phyloP scores from a whole-genome alignment of 2,113 vertebrate genomes.

The Nycticryphes semicollaris region DNA sequence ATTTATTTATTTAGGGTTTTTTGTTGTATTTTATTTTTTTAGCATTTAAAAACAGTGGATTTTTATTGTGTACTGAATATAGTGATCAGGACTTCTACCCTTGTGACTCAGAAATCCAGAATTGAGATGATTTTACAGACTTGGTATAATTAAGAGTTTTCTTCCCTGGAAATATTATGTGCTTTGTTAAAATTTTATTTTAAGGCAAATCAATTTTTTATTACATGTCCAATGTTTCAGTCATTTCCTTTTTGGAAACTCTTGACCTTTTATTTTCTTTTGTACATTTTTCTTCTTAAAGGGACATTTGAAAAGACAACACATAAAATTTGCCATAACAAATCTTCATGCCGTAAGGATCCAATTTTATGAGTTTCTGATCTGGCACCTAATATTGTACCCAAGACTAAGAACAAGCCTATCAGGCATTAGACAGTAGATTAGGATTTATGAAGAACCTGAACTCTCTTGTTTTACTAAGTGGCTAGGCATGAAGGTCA shows the following conservation, averaged over 20 bases:
- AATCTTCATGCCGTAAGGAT: neutral
- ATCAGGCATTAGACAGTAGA: neutral
- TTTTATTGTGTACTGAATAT: neutral
- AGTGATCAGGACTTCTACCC: neutral
- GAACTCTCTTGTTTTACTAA: neutral
- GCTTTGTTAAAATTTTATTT: neutral
- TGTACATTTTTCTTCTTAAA: neutral
- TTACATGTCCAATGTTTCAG: neutral
- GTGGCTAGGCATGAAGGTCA: neutral
- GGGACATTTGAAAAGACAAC: neutral
- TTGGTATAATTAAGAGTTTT: neutral
- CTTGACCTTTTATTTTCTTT: conserved; percentile 21
- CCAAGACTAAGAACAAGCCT: neutral
- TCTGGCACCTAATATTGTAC: neutral
- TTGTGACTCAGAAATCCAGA: neutral
- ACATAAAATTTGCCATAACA: neutral
- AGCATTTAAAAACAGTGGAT: neutral
- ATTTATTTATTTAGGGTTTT: too few species aligned
- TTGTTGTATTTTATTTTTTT: neutral
- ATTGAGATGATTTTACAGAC: neutral
- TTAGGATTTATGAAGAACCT: conserved; percentile 35
- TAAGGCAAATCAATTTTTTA: neutral
- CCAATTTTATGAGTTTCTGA: conserved; percentile 26
- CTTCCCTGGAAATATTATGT: neutral
- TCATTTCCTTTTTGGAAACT: neutral